Evolutionary conservation across 2,113 vertebrate genomes (phyloP).

Genomic region (Labrus mixtus): DNA sequence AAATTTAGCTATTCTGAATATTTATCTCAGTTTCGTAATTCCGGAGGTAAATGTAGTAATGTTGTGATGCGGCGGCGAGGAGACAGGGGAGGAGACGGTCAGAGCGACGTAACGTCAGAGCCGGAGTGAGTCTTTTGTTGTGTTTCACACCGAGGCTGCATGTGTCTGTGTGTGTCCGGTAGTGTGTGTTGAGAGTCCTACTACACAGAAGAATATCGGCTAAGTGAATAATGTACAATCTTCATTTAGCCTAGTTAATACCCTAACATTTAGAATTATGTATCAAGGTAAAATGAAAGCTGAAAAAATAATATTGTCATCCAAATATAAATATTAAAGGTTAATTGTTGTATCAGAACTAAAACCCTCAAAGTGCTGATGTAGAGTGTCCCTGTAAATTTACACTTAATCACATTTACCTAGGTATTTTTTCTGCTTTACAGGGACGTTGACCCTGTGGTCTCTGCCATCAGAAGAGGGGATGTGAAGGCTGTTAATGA

Average conservation of each 20-base stretch:
- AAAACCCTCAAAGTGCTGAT: too few species aligned
- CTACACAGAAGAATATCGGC: neutral
- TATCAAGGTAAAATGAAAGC: too few species aligned
- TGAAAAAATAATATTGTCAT: too few species aligned
- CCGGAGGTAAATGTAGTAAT: conserved; percentile 65
- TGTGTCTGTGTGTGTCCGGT: neutral
- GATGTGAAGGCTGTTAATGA: conserved; percentile 83
- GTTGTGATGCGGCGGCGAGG: conserved; percentile 30
- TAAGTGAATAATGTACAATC: neutral
- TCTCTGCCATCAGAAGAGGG: conserved; percentile 75
- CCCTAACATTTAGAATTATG: too few species aligned
- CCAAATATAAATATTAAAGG: too few species aligned
- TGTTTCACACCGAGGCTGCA: conserved; percentile 29
- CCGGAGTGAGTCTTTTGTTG: conserved; percentile 88
- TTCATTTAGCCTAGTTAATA: too few species aligned
- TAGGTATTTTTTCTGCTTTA: neutral
- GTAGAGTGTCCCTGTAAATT: neutral
- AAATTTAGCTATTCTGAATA: conserved; percentile 94
- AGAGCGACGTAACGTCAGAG: conserved; percentile 74
- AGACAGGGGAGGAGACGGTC: conserved; percentile 55
- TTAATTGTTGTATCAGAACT: too few species aligned
- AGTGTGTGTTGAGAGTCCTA: neutral
- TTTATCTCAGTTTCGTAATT: conserved; percentile 90
- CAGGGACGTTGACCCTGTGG: conserved; percentile 70
- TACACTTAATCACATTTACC: neutral